These are phyloP conservation scores for Pholis gunnellus DNA, from an alignment of 2,113 vertebrate species.

Conservation along the genomic window DNA sequence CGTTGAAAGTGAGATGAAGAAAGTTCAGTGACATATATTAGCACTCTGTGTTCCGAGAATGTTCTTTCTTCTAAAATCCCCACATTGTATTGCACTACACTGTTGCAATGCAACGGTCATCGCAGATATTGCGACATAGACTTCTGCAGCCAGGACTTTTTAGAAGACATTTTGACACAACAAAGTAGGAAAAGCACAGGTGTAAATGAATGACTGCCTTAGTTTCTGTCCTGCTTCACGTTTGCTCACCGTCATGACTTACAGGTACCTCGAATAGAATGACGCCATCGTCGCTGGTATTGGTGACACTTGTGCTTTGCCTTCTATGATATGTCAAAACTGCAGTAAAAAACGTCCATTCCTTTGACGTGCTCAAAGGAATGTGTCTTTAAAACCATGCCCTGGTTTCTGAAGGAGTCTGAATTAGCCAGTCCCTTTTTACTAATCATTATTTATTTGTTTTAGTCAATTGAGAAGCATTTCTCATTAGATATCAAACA, in stretches of 20 bases:
- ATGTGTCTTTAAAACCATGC: background rate
- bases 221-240: background rate
- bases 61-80: background rate
- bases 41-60: background rate
- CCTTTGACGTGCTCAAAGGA: background rate
- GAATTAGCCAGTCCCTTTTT: background rate
- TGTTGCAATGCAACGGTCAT: background rate
- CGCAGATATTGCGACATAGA: slow-evolving; percentile 6
- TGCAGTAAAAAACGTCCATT: background rate
- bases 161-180: background rate
- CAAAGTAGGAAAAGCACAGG: background rate
- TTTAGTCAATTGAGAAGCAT: background rate
- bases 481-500: background rate
- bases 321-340: too few relatives aligned
- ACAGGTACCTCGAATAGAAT: background rate
- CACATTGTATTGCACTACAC: background rate
- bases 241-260: background rate
- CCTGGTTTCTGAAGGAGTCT: background rate
- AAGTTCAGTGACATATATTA: background rate
- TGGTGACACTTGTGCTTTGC: background rate
- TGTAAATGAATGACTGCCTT: background rate
- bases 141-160: background rate
- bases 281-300: background rate
- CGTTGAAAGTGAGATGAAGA: background rate
- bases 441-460: background rate